These are phyloP conservation scores for Chauna torquata DNA, from an alignment of 2,113 vertebrate species.

Conservation along the genomic window DNA sequence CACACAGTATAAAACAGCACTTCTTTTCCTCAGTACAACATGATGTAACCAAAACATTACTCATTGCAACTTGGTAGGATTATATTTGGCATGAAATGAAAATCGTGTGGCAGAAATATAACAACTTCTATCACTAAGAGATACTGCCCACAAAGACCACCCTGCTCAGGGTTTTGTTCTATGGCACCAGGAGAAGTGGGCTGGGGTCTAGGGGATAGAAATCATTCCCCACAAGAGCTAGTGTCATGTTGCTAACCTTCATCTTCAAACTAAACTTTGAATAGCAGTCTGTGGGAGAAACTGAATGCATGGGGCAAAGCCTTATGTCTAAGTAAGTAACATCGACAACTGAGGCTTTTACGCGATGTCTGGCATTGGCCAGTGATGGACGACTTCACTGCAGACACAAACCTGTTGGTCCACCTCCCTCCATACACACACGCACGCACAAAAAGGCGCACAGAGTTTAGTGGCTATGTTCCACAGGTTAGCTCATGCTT, in stretches of 20 bases:
- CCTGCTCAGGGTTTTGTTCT: not conserved
- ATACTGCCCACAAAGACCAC: not conserved
- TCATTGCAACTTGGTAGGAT: not conserved
- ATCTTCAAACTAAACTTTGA: not conserved
- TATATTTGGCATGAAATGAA: not conserved
- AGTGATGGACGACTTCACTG: not conserved
- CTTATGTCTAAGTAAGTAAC: not conserved
- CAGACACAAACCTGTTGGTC: constrained; percentile 55
- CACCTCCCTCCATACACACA: not conserved
- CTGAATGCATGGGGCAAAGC: not conserved
- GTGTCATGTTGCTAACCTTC: not conserved
- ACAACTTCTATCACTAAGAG: not conserved
- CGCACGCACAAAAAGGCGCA: not conserved
- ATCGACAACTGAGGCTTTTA: constrained; percentile 1
- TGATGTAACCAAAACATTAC: not conserved
- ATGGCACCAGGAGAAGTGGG: not conserved
- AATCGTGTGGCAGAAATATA: not conserved
- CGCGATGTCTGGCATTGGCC: not conserved
- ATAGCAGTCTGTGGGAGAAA: constrained; percentile 35
- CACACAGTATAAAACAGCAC: not conserved
- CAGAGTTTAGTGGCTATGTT: not conserved
- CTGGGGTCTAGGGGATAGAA: not conserved
- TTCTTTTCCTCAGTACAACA: not conserved
- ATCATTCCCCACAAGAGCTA: not conserved
- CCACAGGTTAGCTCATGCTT: not conserved